Evolutionary conservation across 2,113 vertebrate species (phyloP).

Genomic region (Brachyhypopomus gauderio): DNA sequence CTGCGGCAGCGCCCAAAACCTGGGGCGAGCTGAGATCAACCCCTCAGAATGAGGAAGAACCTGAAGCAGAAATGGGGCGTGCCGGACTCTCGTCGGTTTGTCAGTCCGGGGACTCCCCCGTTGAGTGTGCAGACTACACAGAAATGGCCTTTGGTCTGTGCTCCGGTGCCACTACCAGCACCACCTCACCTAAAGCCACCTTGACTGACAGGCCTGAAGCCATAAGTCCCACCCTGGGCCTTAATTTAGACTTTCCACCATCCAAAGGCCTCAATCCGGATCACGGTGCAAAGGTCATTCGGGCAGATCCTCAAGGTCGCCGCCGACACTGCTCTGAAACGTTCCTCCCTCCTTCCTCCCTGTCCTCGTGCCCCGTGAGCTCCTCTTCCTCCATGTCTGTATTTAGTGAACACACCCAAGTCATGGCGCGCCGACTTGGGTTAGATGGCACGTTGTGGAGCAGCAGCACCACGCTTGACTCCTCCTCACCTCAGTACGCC

Average conservation of each 20-base stretch:
- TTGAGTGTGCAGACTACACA: slow-evolving; percentile 77
- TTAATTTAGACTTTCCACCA: slow-evolving; percentile 70
- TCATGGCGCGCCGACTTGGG: slow-evolving; percentile 67
- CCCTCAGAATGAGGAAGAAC: slow-evolving; percentile 48
- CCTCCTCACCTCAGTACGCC: slow-evolving; percentile 53
- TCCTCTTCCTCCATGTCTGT: slow-evolving; percentile 69
- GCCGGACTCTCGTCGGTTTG: slow-evolving; percentile 54
- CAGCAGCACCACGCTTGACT: slow-evolving; percentile 61
- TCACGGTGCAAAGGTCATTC: slow-evolving; percentile 72
- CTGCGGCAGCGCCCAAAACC: slow-evolving; percentile 61
- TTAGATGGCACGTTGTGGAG: slow-evolving; percentile 73
- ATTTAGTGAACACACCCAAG: slow-evolving; percentile 73
- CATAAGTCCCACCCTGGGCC: slow-evolving; percentile 60
- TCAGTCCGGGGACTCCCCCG: slow-evolving; percentile 63
- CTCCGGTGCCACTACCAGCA: slow-evolving; percentile 53
- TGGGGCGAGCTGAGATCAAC: slow-evolving; percentile 47
- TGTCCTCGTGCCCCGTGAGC: slow-evolving; percentile 57
- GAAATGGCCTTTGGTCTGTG: slow-evolving; percentile 77
- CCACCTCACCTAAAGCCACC: slow-evolving; percentile 63
- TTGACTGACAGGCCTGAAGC: slow-evolving; percentile 69
- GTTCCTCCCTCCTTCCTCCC: slow-evolving; percentile 68
- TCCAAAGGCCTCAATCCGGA: slow-evolving; percentile 73
- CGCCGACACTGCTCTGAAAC: slow-evolving; percentile 78
- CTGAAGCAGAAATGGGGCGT: slow-evolving; percentile 52
- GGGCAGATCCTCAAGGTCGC: slow-evolving; percentile 70